Percentiles rank a stretch among this genome's conserved stretches.
These are phyloP conservation scores for Ochotona curzoniae DNA, from an alignment of 2,113 vertebrate species.

Conservation along the genomic window DNA sequence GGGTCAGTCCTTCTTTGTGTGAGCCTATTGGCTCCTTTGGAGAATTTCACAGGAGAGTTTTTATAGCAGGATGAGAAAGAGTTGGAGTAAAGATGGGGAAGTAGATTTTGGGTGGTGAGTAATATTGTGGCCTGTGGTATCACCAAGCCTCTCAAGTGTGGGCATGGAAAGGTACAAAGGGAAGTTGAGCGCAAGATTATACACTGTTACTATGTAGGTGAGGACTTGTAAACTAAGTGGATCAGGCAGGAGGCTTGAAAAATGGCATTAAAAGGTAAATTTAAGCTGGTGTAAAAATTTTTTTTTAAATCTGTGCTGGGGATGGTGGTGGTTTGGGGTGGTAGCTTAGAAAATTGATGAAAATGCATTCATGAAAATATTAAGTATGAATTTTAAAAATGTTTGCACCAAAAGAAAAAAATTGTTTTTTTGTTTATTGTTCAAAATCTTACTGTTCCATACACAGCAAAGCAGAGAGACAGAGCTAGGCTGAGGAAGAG, in stretches of 20 bases:
- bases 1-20: background rate
- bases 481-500: too few species aligned
- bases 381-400: too few species aligned
- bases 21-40: background rate
- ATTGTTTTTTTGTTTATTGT: too few species aligned
- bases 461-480: too few species aligned
- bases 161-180: background rate
- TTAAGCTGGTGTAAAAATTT: too few species aligned
- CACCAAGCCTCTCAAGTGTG: background rate
- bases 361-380: too few species aligned
- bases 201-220: background rate
- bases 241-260: background rate
- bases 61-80: constrained; percentile 29
- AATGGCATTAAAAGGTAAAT: too few species aligned
- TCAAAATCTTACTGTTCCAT: too few species aligned
- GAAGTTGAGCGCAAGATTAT: background rate
- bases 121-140: background rate
- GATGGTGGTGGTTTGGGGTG: too few species aligned
- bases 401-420: too few species aligned
- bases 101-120: background rate
- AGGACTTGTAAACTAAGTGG: background rate
- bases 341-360: too few species aligned
- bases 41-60: background rate
- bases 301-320: too few species aligned
- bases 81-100: background rate